Evolutionary conservation across 2,797 vertebrate genomes (phyloP).

Genomic region (Thamnophis elegans): DNA sequence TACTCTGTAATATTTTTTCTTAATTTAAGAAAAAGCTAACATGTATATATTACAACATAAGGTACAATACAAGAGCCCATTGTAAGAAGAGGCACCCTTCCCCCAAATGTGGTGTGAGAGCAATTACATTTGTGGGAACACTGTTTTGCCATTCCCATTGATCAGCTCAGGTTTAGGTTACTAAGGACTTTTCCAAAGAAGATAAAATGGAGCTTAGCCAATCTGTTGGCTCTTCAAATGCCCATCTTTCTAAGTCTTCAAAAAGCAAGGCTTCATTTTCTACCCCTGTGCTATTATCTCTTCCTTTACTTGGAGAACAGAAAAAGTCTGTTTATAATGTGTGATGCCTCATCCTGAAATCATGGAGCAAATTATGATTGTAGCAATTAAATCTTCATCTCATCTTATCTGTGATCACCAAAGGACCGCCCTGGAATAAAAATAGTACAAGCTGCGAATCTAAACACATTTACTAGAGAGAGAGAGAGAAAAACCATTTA

Average conservation of each 20-base stretch:
- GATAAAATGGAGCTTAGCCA: background rate
- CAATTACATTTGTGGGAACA: background rate
- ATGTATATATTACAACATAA: background rate
- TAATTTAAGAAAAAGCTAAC: background rate
- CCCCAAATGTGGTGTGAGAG: background rate
- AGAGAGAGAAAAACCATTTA: background rate
- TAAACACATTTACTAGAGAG: background rate
- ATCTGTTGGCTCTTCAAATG: background rate
- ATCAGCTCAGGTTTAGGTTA: background rate
- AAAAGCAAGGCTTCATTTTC: background rate
- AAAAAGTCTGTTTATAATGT: background rate
- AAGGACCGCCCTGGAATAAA: background rate
- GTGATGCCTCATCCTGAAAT: background rate
- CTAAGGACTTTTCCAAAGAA: background rate
- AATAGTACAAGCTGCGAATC: background rate
- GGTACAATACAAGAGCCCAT: background rate
- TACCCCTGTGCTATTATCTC: background rate
- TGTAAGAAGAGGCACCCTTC: background rate
- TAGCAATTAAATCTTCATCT: background rate
- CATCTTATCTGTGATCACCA: background rate
- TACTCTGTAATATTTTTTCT: background rate
- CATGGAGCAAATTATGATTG: background rate
- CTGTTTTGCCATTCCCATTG: background rate
- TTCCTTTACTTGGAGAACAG: background rate
- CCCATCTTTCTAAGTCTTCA: background rate